Conservation (phyloP, 2,113 vertebrate species). For the Vidua chalybeata region DNA sequence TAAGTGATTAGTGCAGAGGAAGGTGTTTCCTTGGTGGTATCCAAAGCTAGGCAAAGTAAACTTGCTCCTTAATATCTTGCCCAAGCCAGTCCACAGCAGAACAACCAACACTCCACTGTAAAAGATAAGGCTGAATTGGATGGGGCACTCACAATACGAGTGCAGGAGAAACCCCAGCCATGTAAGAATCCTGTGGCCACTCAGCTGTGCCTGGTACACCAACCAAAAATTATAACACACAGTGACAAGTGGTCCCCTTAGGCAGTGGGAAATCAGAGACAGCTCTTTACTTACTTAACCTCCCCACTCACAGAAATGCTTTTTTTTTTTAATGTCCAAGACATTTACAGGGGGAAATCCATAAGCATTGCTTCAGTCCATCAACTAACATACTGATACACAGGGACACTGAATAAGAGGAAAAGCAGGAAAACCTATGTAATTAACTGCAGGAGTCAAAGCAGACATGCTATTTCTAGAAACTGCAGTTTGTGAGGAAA, state of each 20-base stretch:
- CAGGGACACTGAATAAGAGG: neutral
- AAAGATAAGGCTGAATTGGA: neutral
- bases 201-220: neutral
- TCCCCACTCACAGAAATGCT: neutral
- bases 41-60: neutral
- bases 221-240: neutral
- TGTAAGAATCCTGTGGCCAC: neutral
- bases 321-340: neutral
- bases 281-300: neutral
- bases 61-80: neutral
- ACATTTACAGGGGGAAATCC: neutral
- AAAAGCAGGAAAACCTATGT: slow-evolving; percentile 25
- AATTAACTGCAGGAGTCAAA: slow-evolving; percentile 45
- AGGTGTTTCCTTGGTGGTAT: neutral
- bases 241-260: neutral
- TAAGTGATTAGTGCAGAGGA: neutral
- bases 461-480: slow-evolving; percentile 35
- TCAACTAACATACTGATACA: neutral
- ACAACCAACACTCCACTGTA: neutral
- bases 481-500: slow-evolving; percentile 26
- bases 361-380: neutral
- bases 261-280: neutral
- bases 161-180: neutral
- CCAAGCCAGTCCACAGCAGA: neutral
- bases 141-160: neutral